Base-by-base conservation (phyloP, 1,140 invertebrate genomes). In the Tigriopus japonicus region DNA sequence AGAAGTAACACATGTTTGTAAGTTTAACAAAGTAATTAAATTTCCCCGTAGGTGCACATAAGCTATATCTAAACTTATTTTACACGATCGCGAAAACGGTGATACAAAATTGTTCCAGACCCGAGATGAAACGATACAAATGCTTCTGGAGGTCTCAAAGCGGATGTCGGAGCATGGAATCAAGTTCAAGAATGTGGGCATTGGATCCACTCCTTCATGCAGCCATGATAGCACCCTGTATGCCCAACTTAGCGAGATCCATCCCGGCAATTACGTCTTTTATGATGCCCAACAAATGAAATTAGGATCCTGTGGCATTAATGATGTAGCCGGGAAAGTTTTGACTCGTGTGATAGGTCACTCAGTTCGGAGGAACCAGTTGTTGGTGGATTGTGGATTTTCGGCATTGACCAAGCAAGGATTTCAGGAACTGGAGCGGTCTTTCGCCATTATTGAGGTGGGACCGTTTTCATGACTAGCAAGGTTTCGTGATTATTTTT, bases 191-290 rank as follows among this genome's bases (percentile, higher is more conserved):
- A 60, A 42, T 1, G 41, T 68, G 15, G 67, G 67, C 2, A 65
- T 67, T 9, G 71, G 71, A 9, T 69, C 68, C 14, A 72, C 71
- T 0, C 71, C 71, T 13, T 66, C 66, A 35, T 70, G 68, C 51
- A 68, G 66, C 55, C 52, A 63, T n/a, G 66, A 69, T 12, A 60
- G 59, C 0, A 55, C 64, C 9, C 45, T 49, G 0, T 60, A 63
- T 10, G 60, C 68, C 59, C 52, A 51, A 3, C 62, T 71, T 23
- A 67, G 65, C 0, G 69, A 71, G 59, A 65, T 71, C 9, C 69
- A 71, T 66, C 71, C 71, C 9, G 71, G 71, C 17, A 71, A 71
- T 59, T 72, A 71, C 54, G 62, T 70, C 41, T 72, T 72, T 62
- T 67, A 68, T 55, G 71, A 72, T 63, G 64, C 63, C n/a, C 62